A percentile compares a stretch with the other conserved stretches of the same genome.
These are phyloP conservation scores for Eristalis arbustorum DNA, from an alignment of 2,888 invertebrate genomes.

Conservation along the genomic window DNA sequence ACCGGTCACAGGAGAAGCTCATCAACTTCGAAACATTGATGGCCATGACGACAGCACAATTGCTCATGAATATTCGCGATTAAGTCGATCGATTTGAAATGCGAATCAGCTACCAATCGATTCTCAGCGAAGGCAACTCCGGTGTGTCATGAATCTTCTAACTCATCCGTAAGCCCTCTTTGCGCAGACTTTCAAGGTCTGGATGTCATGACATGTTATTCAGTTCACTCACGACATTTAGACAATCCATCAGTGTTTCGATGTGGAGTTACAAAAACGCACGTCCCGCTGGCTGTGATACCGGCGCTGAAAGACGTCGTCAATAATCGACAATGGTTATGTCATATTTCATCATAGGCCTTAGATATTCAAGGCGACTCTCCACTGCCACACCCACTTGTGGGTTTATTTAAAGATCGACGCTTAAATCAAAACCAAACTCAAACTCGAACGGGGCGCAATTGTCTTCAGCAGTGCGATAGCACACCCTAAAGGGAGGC, in stretches of 20 bases:
- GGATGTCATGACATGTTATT: background rate
- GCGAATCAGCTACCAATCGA: background rate
- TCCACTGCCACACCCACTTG: background rate
- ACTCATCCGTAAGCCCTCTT: background rate
- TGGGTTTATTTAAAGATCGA: background rate
- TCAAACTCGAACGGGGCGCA: too few species aligned
- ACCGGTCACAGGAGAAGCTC: too few species aligned
- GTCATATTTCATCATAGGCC: background rate
- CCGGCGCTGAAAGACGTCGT: background rate
- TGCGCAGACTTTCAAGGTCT: background rate
- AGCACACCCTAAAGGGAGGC: background rate
- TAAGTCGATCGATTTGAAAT: background rate
- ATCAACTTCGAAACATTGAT: too few species aligned
- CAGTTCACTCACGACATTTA: background rate
- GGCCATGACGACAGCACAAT: too few species aligned
- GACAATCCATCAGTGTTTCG: background rate
- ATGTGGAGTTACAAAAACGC: background rate
- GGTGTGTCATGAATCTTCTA: background rate
- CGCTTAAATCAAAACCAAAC: background rate
- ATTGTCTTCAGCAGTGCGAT: background rate
- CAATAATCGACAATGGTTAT: background rate
- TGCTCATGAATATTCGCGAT: background rate
- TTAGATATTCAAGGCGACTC: background rate
- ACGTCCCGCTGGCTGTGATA: background rate
- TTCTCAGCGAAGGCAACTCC: background rate